Base-by-base conservation (phyloP, 2,888 invertebrate species). In the Anoncus sp. region DNA sequence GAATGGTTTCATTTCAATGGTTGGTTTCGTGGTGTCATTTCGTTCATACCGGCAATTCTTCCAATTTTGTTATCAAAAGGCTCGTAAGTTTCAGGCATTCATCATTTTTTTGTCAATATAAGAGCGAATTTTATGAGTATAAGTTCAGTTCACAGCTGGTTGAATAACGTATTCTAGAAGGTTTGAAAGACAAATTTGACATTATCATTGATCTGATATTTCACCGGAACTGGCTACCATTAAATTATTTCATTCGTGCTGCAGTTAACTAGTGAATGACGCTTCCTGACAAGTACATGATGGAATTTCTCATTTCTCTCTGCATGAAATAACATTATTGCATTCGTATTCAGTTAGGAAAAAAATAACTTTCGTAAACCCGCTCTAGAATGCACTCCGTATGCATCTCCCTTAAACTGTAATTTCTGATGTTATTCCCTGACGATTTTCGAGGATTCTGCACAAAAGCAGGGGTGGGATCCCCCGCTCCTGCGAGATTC, bases 1-100 rank as follows among this genome's bases (percentile, higher is more conserved):
- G 20, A 9, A 49, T 55, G 35, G 70, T 66, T 78, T 69, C n/a
- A 40, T 78, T 75, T 71, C 70, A 75, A 74, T 66, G 38, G 59
- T 40, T 31, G 18, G 22, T 35, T 47, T 57, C 73, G 53, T 16
- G 18, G 31, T 40, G 31, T 27, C 20, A 38, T 35, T 24, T 20
- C 10, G 49, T 66, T 75, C 24, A 60, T 62, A 27, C 47, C 9
- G 22, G 24, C 43, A 10, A 24, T 18, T 51, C 16, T n/a, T 18
- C 65, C 35, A 24, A 20, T 59, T 35, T n/a, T 45, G 59, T 70
- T 47, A 53, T 53, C 40, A 59, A 47, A 22, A 51, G 27, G 49
- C 60, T 16, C 35, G 35, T 1, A 60, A 16, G 24, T 35, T 45
- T 43, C 12, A 3, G 18, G 18, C 20, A 24, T 5, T 14, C 43